Base-by-base conservation (phyloP, 1,140 invertebrate genomes). In the Pseudomyrmex concolor region DNA sequence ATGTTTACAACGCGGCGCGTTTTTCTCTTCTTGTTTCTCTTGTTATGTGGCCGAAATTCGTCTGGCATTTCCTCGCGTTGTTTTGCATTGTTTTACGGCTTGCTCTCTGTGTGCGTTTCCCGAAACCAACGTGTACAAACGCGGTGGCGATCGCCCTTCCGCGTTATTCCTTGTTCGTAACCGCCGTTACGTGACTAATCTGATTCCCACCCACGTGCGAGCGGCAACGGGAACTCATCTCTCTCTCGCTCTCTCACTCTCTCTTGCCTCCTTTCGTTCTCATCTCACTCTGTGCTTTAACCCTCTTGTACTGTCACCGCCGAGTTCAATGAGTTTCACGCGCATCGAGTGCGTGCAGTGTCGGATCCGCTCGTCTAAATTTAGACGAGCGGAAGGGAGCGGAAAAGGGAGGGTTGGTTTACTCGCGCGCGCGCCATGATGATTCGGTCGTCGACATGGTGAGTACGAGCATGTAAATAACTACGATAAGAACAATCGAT, bases 111-210 rank as follows among this genome's bases (percentile, higher is more conserved):
- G 54, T 48, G 45, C 66, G 54, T 80, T 54, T 48, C 43, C 34
- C 45, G 22, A 80, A 80, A 80, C 66, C 76, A 71, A 59, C 67
- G 74, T 77, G 54, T 76, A 57, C 43, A 25, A 59, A 45, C 50
- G 34, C 34, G 50, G 72, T 48, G 59, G 62, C 68, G 45, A 84
- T 73, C 67, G 72, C 51, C 55, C 81, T 85, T 57, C 62, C 72
- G 66, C 81, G 64, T 68, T 85, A 83, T 74, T 84, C 80, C 84
- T 89, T 88, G 88, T 89, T 92, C 86, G 87, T 90, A 89, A 84
- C 88, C 90, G 89, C 70, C 78, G 89, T 85, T 91, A 93, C 90
- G 89, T 91, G 81, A 92, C 91, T 92, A 93, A 92, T 92, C 88
- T 90, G 89, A 92, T 91, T 91, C 86, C 89, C 68, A 88, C 73